These are phyloP conservation scores for Hyposoter dolosus DNA, from an alignment of 2,888 invertebrate species.

Conservation along the genomic window DNA sequence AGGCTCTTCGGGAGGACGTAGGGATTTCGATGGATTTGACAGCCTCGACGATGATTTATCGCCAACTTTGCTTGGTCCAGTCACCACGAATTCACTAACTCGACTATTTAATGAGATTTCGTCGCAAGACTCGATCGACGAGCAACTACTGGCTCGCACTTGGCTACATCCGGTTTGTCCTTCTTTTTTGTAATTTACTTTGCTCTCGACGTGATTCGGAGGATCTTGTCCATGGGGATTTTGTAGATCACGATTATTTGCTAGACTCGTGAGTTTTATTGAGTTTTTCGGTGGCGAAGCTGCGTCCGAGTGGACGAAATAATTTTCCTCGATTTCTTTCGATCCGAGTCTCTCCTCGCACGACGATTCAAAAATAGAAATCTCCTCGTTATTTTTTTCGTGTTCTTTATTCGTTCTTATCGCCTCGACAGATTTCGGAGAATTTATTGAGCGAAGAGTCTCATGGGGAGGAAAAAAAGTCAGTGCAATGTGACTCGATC, in stretches of 20 bases:
- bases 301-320: background rate
- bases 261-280: background rate
- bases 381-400: constrained; percentile 9
- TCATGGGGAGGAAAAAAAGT: background rate
- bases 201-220: background rate
- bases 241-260: constrained; percentile 1
- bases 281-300: too few species aligned
- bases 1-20: background rate
- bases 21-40: constrained; percentile 13
- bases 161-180: background rate
- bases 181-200: background rate
- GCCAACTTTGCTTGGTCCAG: constrained; percentile 7
- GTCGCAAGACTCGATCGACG: constrained; percentile 31
- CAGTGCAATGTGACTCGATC: background rate
- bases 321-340: background rate
- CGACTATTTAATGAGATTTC: background rate
- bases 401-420: background rate
- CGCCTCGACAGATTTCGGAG: constrained; percentile 5
- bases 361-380: background rate
- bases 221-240: constrained; percentile 9
- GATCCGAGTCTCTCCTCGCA: background rate
- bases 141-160: constrained; percentile 1
- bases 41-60: background rate
- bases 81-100: constrained; percentile 62
- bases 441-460: background rate